A percentile compares a stretch with the other conserved stretches of the same genome.
Evolutionary conservation across 2,888 invertebrate genomes (phyloP).

Genomic region (Plebejus melissa): DNA sequence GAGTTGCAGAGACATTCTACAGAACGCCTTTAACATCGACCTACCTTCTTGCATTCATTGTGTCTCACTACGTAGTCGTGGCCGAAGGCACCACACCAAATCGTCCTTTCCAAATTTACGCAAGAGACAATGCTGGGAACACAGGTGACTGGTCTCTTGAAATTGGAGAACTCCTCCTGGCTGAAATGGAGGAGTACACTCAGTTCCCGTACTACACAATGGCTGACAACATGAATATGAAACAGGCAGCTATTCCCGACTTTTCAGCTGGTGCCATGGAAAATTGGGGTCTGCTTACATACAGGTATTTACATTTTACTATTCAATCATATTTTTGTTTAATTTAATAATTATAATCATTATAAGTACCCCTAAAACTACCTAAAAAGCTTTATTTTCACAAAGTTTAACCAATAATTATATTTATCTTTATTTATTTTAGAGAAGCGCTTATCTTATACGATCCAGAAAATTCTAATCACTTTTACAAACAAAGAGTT

Average conservation of each 20-base stretch:
- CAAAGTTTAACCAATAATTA: too few relatives aligned
- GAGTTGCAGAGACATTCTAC: constrained; percentile 65
- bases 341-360: too few relatives aligned
- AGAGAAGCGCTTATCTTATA: constrained; percentile 81
- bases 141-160: constrained; percentile 68
- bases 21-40: constrained; percentile 85
- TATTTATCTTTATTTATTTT: constrained; percentile 35
- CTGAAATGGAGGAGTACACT: constrained; percentile 79
- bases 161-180: constrained; percentile 65
- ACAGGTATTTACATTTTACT: constrained; percentile 70
- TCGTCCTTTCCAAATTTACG: constrained; percentile 63
- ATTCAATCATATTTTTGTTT: neutral
- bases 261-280: constrained; percentile 91
- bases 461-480: constrained; percentile 65
- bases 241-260: constrained; percentile 88
- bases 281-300: constrained; percentile 91
- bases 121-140: constrained; percentile 59
- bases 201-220: constrained; percentile 71
- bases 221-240: constrained; percentile 71
- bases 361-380: too few relatives aligned
- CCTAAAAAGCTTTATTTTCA: too few relatives aligned
- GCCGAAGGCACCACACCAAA: constrained; percentile 41
- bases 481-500: constrained; percentile 81
- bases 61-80: constrained; percentile 83
- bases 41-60: constrained; percentile 90